Evolutionary conservation across 2,888 invertebrate genomes (phyloP), one percentile per base, ranked within the genome.

Genomic region (Trachelus iudaicus): DNA sequence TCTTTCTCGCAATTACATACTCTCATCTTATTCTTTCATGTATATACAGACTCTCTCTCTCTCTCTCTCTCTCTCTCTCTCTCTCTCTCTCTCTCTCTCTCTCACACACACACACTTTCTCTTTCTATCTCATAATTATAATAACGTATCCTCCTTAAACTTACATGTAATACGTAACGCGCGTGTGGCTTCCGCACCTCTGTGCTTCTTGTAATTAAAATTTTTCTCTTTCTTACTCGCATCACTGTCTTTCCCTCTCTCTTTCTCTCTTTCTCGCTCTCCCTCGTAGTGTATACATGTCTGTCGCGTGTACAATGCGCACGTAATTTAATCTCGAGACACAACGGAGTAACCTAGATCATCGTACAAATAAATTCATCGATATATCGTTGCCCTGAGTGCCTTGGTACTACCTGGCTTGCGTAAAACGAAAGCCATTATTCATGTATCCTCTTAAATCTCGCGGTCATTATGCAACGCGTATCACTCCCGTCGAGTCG

Each of bases 331-430:
- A 68, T 33, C 35, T 76, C 79, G 76, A 73, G 69, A 75, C 73
- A 83, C 82, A 87, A 88, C 82, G 83, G 85, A 87, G 86, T 81
- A 87, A 85, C 84, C 86, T 88, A 88, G 83, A 86, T 87, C 83
- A 80, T 85, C 84, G 83, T 88, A 86, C 81, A 87, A 88, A 88
- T 87, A 84, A 88, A 85, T 88, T 84, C 84, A 88, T 87, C 85
- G 84, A 87, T 86, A 86, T 87, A 86, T 86, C 86, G 86, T 87
- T 88, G 88, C 88, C 88, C 88, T 88, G 88, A 88, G 88, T 88
- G 88, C 88, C 88, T 88, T 88, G 87, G 85, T 87, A 88, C 56
- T 56, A 56, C 87, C 88, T 84, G 85, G 86, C 85, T 86, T 87
- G 82, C 81, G 81, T 15, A 23, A 56, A 85, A 85, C 85, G 83